Percentiles rank a stretch among this genome's conserved stretches.
Conservation (phyloP, 2,888 invertebrate genomes). For the Ornithoptera priamus region DNA sequence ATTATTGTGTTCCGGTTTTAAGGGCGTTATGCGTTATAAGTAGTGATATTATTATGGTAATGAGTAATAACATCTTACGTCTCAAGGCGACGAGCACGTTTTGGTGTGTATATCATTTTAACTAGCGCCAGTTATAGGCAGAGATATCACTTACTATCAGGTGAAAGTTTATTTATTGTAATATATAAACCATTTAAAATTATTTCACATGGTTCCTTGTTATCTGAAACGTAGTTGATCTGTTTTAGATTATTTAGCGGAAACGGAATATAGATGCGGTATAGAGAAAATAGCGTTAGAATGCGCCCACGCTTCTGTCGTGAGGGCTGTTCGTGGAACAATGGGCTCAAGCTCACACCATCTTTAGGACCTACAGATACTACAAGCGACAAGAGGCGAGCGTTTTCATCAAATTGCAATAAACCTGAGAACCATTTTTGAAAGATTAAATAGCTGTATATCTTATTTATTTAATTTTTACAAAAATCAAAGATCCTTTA, state of each 20-base stretch:
- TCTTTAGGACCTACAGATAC: slow-evolving; percentile 38
- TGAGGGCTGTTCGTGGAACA: slow-evolving; percentile 48
- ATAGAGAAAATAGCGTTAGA: slow-evolving; percentile 44
- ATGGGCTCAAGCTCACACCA: slow-evolving; percentile 42
- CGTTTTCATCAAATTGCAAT: slow-evolving; percentile 7
- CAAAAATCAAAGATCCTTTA: too few species aligned
- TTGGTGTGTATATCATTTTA: too few species aligned
- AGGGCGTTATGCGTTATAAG: too few species aligned
- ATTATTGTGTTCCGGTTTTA: too few species aligned
- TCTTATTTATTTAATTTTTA: too few species aligned
- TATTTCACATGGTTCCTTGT: background rate
- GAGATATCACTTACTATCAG: too few species aligned
- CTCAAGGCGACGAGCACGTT: too few species aligned
- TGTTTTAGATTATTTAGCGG: slow-evolving; percentile 20
- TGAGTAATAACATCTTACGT: too few species aligned
- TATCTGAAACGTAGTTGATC: background rate
- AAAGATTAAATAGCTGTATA: too few species aligned
- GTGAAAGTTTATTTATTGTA: too few species aligned
- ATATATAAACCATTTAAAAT: background rate
- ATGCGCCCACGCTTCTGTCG: slow-evolving; percentile 45
- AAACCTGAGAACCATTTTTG: background rate
- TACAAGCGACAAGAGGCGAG: slow-evolving; percentile 23
- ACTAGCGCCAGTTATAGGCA: too few species aligned
- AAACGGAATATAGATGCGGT: slow-evolving; percentile 25
- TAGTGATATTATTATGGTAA: too few species aligned